Conservation (phyloP, 2,888 invertebrate genomes). For the Leucophenga montana region DNA sequence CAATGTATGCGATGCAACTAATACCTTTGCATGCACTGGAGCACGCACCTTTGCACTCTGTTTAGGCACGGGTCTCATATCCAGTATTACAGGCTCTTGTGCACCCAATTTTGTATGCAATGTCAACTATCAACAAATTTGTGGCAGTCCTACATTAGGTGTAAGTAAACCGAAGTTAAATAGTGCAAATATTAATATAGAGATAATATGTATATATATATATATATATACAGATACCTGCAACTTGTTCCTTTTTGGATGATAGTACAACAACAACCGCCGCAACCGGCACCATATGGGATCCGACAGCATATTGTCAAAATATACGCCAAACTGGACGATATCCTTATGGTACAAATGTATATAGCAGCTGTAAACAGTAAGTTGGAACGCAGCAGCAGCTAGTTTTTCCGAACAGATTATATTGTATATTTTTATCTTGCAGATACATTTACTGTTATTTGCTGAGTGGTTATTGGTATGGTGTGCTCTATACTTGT, state of each 20-base stretch:
- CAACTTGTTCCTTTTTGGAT: constrained; percentile 45
- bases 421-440: background rate
- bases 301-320: constrained; percentile 44
- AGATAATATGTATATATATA: background rate
- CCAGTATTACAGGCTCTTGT: constrained; percentile 45
- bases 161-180: background rate
- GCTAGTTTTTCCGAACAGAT: background rate
- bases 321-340: constrained; percentile 38
- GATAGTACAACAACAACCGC: constrained; percentile 27
- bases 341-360: constrained; percentile 50
- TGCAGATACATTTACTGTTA: constrained; percentile 51
- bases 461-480: constrained; percentile 23
- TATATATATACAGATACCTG: constrained; percentile 23
- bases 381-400: constrained; percentile 30
- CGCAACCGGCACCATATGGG: background rate
- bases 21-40: constrained; percentile 49
- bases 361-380: constrained; percentile 51
- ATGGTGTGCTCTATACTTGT: constrained; percentile 49
- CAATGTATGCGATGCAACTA: constrained; percentile 33
- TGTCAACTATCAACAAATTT: constrained; percentile 40
- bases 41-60: constrained; percentile 50
- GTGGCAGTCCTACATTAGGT: constrained; percentile 32
- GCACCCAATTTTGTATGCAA: constrained; percentile 41
- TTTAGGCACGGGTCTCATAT: constrained; percentile 26
- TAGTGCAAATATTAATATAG: background rate